Base-by-base conservation (phyloP, 2,888 invertebrate species). In the Lasioglossum morio region DNA sequence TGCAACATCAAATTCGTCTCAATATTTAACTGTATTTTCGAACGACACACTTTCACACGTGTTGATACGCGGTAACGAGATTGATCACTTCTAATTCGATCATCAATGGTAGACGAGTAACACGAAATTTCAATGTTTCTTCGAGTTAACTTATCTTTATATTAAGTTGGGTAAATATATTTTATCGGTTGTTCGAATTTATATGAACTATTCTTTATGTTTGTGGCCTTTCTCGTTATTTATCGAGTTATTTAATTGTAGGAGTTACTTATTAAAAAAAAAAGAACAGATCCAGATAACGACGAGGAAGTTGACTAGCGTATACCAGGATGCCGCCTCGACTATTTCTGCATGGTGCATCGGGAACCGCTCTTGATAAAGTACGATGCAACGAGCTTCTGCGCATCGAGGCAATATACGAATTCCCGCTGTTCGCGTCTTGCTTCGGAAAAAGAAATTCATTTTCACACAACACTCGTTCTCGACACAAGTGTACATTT, bases 271-370 rank as follows among this genome's bases (percentile, higher is more conserved):
- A 53, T 27, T 63, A 34, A 34, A 4, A 48, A 30, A 30, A 30
- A 63, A 60, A 12, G 72, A 14, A 48, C 23, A 46, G 23, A 48
- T 69, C 4, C 12, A 12, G 46, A 73, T 69, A 74, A 69, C 23
- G 30, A 57, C 12, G 79, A 57, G 34, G 14, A 83, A 80, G 66
- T 69, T 78, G 34, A 80, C 63, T 63, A 79, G 84, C 77, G 78
- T 84, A 73, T 82, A 86, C 86, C 87, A 81, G 84, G 85, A 27
- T 86, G 89, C 86, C 87, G 87, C 78, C 87, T 85, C 88, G 88
- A 83, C 91, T 92, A 93, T 92, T 92, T 92, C 92, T 92, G 93
- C 88, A 86, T 87, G 84, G 75, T 81, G 83, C 85, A 84, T 78
- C 77, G 87, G 85, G 84, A 84, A 88, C 85, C 86, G 85, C 86